Evolutionary conservation across 2,888 invertebrate species (phyloP).

Genomic region (Chymomyza fuscimana): DNA sequence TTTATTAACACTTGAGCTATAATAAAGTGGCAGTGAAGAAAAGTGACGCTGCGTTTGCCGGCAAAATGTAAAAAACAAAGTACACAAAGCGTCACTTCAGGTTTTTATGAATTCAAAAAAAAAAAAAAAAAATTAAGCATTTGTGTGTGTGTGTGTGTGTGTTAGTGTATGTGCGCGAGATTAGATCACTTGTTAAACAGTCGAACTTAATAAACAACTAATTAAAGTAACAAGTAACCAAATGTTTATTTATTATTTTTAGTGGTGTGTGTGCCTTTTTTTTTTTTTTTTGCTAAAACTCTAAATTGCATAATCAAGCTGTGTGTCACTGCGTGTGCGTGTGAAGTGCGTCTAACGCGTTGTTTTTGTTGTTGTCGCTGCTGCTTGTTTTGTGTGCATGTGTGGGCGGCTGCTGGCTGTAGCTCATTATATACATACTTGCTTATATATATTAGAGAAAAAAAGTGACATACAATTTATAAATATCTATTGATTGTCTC

Average conservation of each 20-base stretch:
- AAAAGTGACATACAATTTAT: background rate
- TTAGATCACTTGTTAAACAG: background rate
- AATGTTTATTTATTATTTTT: no score
- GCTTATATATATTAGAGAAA: background rate
- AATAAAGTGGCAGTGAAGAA: constrained; percentile 28
- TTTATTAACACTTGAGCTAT: background rate
- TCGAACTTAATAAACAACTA: background rate
- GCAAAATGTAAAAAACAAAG: constrained; percentile 20
- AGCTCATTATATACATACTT: no score
- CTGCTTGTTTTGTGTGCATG: background rate
- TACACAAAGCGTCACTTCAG: constrained; percentile 9
- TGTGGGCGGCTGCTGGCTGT: background rate
- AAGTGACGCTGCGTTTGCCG: constrained; percentile 5
- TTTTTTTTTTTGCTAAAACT: background rate
- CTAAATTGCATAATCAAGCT: background rate
- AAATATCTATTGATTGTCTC: background rate
- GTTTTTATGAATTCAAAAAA: background rate
- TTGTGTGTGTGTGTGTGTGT: constrained; percentile 28
- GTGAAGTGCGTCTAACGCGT: constrained; percentile 44
- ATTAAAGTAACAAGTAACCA: background rate
- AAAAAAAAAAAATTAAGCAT: background rate
- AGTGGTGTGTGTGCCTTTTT: background rate
- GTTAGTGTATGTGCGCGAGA: constrained; percentile 9
- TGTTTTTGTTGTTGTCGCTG: background rate
- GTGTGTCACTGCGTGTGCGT: constrained; percentile 31